Percentiles rank a stretch among this genome's conserved stretches.
Conservation (phyloP, 2,113 vertebrate genomes). For the Dromaius novaehollandiae region DNA sequence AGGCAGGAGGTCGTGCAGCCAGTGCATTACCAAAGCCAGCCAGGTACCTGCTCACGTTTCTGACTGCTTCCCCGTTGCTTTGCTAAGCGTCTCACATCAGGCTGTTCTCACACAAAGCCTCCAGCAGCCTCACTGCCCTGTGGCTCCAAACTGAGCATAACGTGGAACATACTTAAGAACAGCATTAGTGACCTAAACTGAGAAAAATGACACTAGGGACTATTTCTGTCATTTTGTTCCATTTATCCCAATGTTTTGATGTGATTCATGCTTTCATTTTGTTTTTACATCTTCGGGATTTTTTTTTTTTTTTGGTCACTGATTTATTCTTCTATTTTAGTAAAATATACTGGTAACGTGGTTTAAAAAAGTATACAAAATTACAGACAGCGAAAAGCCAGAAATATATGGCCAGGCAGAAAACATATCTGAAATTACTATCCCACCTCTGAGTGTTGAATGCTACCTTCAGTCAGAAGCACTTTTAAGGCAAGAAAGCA, state of each 20-base stretch:
- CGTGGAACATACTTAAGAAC: background rate
- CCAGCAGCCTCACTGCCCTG: background rate
- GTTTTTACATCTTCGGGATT: background rate
- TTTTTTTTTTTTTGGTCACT: background rate
- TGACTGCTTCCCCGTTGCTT: background rate
- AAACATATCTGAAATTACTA: constrained; percentile 42
- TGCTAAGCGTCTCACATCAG: background rate
- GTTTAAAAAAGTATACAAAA: background rate
- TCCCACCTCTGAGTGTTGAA: constrained; percentile 37
- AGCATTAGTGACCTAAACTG: background rate
- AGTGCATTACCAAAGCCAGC: background rate
- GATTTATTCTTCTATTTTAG: background rate
- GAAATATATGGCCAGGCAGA: background rate
- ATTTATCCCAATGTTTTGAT: background rate
- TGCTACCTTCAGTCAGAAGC: constrained; percentile 41
- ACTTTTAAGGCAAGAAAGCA: constrained; percentile 16
- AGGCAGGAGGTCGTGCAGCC: accelerated
- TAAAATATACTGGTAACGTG: background rate
- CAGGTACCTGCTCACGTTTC: background rate
- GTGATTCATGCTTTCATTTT: background rate
- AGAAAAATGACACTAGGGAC: background rate
- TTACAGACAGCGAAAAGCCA: background rate
- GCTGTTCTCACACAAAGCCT: background rate
- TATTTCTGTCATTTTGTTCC: background rate
- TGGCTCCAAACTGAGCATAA: background rate